These are phyloP conservation scores for Dilophus febrilis DNA, from an alignment of 2,888 invertebrate genomes.

Conservation along the genomic window DNA sequence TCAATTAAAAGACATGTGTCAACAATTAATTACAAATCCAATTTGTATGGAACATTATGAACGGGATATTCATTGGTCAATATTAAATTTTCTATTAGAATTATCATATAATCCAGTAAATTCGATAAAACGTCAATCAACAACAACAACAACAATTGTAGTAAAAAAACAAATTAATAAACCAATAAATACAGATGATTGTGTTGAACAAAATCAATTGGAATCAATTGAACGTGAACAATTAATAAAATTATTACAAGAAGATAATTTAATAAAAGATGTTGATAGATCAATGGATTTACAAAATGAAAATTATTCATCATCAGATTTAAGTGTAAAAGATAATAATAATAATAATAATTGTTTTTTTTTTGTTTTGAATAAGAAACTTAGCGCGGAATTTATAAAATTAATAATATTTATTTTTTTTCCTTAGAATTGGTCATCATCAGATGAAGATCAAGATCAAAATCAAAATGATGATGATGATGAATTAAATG, in stretches of 20 bases:
- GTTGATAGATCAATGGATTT: neutral
- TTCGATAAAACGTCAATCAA: slow-evolving; percentile 13
- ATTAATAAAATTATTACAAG: neutral
- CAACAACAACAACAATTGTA: slow-evolving; percentile 16
- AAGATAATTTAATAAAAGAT: neutral
- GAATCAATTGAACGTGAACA: neutral
- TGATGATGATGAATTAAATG: no score
- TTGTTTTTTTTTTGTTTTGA: neutral
- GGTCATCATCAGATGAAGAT: no score
- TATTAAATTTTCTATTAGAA: slow-evolving; percentile 31
- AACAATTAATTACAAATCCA: slow-evolving; percentile 18
- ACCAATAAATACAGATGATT: no score
- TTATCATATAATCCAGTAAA: slow-evolving; percentile 26
- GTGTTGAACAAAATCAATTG: no score
- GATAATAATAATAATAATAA: no score
- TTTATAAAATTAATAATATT: no score
- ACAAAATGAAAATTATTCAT: slow-evolving; percentile 8
- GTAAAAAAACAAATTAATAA: no score
- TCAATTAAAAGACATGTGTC: slow-evolving; percentile 25
- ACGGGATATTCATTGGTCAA: slow-evolving; percentile 32
- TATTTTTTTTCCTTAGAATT: no score
- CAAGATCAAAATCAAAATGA: no score
- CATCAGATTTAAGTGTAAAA: slow-evolving; percentile 21
- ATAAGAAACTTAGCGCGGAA: no score
- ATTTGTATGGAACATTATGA: slow-evolving; percentile 21